phyloP scores from a whole-genome alignment of 2,113 vertebrate genomes.

The Clupea harengus region DNA sequence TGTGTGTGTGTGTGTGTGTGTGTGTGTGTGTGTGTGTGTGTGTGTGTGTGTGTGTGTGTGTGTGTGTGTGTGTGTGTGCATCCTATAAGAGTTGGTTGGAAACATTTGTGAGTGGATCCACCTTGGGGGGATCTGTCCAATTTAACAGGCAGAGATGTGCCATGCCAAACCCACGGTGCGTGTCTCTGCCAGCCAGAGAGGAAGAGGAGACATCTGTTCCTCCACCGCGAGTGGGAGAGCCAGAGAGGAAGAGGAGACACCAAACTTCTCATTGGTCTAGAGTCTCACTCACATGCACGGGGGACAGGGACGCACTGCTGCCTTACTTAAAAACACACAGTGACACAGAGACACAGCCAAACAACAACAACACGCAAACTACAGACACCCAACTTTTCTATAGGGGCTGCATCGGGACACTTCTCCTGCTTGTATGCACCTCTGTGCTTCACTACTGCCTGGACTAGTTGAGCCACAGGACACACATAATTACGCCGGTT shows the following conservation, averaged over 20 bases:
- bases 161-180: background rate
- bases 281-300: background rate
- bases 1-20: slow-evolving; percentile 17
- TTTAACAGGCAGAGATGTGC: background rate
- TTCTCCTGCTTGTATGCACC: no score
- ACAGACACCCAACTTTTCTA: background rate
- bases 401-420: no score
- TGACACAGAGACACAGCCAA: background rate
- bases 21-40: no score
- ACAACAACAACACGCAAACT: background rate
- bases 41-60: slow-evolving; percentile 16
- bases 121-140: background rate
- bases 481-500: background rate
- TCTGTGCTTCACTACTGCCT: background rate
- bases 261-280: background rate
- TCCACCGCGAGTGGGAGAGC: background rate
- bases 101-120: background rate
- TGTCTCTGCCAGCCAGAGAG: background rate
- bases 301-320: background rate
- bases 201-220: slow-evolving; percentile 9
- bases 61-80: background rate
- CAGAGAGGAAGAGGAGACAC: background rate
- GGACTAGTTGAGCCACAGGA: background rate
- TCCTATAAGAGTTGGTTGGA: background rate
- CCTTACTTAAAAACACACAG: background rate